Evolutionary conservation across 2,797 vertebrate species (phyloP), one percentile per base, ranked within the genome.

Genomic region (Syngnathus acus): DNA sequence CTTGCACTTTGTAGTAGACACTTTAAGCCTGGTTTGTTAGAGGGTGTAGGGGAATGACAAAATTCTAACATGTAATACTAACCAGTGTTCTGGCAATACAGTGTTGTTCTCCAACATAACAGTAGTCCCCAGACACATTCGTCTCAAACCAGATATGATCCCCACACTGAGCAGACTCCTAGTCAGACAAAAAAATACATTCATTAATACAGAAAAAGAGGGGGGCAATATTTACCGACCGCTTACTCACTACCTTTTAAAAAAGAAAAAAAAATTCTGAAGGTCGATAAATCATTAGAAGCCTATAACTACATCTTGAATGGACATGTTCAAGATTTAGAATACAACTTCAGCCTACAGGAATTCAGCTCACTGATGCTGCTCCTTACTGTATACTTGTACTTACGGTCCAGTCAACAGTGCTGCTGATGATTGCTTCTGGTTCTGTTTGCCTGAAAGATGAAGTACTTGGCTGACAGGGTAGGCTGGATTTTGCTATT

Each of bases 121-220:
- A 98, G 84, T 93, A 95, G 80, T 98, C 96, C 70, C 95, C 95
- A 0, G 96, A 97, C 54, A 93, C 93, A 11, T 89, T 95, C 9
- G 94, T 94, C 88, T 98, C 95, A 60, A 95, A 97, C 95, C 96
- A 98, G 88, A 98, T 92, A 74, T 98, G 96, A 65, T 98, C 95
- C 72, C 95, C 96, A 60, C 95, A 95, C 9, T 92, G 62, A 0
- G 95, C 94, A 0, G 91, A 87, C 70, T 98, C 96, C 96, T 98
- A 68, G 64, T 62, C n/a, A 68, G 13, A 76, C 39, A 69, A 6
- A 73, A 2, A 51, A 19, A 21, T 26, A 26, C 21, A 19, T 45
- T 71, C 42, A 75, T 38, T 13, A 16, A 47, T 45, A 32, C 32
- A 32, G 32, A 32, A 32, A 32, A 32, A 32, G 32, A 32, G 32